Evolutionary conservation across 1,140 invertebrate species (phyloP), one percentile per base, ranked within the genome.

Genomic region (Glossosoma conforme): DNA sequence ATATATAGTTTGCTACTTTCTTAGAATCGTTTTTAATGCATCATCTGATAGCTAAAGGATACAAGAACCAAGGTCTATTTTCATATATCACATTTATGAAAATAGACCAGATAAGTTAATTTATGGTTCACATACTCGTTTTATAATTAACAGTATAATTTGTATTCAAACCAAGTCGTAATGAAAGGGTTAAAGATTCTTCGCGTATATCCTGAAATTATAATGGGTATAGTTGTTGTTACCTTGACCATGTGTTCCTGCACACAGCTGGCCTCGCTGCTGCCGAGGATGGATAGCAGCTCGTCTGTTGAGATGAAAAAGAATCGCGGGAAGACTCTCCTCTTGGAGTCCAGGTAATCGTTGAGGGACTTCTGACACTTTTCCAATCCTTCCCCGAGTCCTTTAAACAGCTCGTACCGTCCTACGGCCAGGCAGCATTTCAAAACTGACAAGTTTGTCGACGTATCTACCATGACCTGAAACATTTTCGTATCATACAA

Each of bases 271-370:
- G 84, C 81, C 50, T 89, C 82, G 59, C 82, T 88, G 61, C 84
- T 91, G 19, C 91, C 91, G n/a, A 95, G 75, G 59, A 95, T 91
- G 22, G 85, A 87, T 9, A 96, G 75, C 44, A 96, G 65, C 69
- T 96, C 93, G 64, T 94, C 91, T 51, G 93, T 92, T 5, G 91
- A 93, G 56, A 96, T 87, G 65, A 96, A 95, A 72, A 87, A 93
- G 69, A 96, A 95, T 59, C 93, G 68, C 21, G 91, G 89, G 65
- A 94, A 95, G 42, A 89, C 77, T 51, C 86, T 81, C 52, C 91
- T 73, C 69, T 94, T 95, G 1, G 83, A 83, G 62, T 92, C 89
- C 40, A 95, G 72, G 68, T 94, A 95, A 61, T 93, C 87, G 59
- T 87, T 90, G 32, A 96, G 70, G 1, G 89, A 91, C 65, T 94